Evolutionary conservation across 2,888 invertebrate genomes (phyloP).

Genomic region (Apotomis betuletana): DNA sequence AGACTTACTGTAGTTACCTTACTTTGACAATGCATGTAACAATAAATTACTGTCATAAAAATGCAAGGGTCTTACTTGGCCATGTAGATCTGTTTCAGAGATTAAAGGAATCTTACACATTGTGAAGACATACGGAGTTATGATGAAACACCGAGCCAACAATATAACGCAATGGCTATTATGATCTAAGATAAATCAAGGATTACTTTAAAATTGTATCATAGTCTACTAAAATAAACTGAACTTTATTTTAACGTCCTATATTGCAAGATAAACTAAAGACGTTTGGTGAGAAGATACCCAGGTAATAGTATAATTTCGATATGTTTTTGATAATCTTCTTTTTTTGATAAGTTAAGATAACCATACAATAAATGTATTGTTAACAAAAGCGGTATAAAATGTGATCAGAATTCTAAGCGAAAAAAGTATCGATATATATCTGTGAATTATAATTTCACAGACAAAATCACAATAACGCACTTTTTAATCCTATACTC

Average conservation of each 20-base stretch:
- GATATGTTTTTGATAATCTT: no score
- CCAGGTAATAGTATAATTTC: no score
- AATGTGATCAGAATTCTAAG: no score
- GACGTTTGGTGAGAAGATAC: no score
- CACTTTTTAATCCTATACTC: no score
- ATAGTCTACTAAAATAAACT: neutral
- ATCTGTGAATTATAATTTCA: no score
- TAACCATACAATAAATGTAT: no score
- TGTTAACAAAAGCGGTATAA: no score
- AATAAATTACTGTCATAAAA: neutral
- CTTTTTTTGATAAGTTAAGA: no score
- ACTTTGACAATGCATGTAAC: neutral
- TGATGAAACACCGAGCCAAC: constrained; percentile 19
- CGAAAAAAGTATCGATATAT: no score
- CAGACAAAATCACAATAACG: no score
- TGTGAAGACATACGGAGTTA: constrained; percentile 21
- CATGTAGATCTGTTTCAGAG: constrained; percentile 17
- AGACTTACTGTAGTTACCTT: no score
- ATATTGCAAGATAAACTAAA: neutral
- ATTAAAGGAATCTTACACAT: constrained; percentile 20
- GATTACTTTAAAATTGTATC: neutral
- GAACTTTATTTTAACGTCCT: neutral
- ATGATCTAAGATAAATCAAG: constrained; percentile 26
- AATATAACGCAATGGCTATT: constrained; percentile 17
- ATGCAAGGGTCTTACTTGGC: constrained; percentile 1